These are phyloP conservation scores for Rotaria sp. DNA, from an alignment of 2,888 invertebrate species.

Conservation along the genomic window DNA sequence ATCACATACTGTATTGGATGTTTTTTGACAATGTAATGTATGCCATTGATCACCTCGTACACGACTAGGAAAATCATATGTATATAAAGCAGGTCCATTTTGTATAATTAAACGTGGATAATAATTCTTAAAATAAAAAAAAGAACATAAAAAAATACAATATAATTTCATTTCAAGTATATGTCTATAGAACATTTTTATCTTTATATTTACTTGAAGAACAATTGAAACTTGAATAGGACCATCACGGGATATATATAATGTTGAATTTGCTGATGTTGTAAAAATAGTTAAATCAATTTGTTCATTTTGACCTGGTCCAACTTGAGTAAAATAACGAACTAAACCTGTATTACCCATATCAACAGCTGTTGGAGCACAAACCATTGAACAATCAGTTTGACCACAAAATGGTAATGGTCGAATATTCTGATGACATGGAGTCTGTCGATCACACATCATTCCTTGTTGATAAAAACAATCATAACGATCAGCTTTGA, in stretches of 20 bases:
- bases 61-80: conserved; percentile 6
- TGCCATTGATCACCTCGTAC: conserved; percentile 12
- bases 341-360: conserved; percentile 19
- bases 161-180: not conserved
- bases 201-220: not conserved
- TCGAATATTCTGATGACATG: not conserved
- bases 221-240: conserved; percentile 20
- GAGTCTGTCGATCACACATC: not conserved
- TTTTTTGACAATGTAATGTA: not conserved
- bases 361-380: not conserved
- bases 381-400: conserved; percentile 7
- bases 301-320: conserved; percentile 10
- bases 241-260: not conserved
- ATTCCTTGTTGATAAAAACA: conserved; percentile 23
- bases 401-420: conserved; percentile 11
- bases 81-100: not conserved
- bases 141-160: too few species aligned
- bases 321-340: not conserved
- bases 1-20: not conserved
- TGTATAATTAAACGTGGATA: not conserved
- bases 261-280: conserved; percentile 4
- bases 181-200: not conserved
- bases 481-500: conserved; percentile 25
- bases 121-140: not conserved
- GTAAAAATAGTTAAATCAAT: not conserved